These are phyloP conservation scores for Miniopterus natalensis DNA, from an alignment of 2,113 vertebrate species.

Conservation along the genomic window DNA sequence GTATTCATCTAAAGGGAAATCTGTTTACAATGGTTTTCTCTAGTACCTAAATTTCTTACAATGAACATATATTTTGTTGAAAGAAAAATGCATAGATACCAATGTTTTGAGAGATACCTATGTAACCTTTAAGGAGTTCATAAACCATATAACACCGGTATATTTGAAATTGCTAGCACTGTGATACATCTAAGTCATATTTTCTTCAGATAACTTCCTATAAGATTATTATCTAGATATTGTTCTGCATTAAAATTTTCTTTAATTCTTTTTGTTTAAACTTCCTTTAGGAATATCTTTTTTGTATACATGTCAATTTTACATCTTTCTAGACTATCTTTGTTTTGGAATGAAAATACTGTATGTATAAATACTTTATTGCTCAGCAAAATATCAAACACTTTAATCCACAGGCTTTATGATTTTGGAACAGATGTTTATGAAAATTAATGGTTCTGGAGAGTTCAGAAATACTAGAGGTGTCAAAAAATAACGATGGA, in stretches of 20 bases:
- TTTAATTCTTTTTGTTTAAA: conserved; percentile 34
- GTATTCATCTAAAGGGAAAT: conserved; percentile 42
- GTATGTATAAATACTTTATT: background rate
- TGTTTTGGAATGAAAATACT: conserved; percentile 54
- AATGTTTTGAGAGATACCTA: background rate
- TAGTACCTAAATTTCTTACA: conserved; percentile 14
- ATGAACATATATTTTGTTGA: background rate
- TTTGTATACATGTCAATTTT: conserved; percentile 28
- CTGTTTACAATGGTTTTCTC: background rate
- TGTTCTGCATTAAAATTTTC: conserved; percentile 48
- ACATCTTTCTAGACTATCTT: background rate
- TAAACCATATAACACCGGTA: background rate
- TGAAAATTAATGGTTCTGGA: conserved; percentile 48
- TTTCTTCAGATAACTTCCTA: conserved; percentile 41
- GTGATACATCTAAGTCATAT: background rate
- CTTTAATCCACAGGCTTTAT: conserved; percentile 39
- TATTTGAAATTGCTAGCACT: conserved; percentile 48
- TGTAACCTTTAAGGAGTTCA: conserved; percentile 39
- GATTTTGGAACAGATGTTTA: conserved; percentile 59
- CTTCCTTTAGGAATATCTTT: conserved; percentile 34
- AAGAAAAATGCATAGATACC: background rate
- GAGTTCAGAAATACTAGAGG: conserved; percentile 64
- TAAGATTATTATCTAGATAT: conserved; percentile 41
- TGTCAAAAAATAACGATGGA: conserved; percentile 52
- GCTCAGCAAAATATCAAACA: conserved; percentile 50